Percentiles rank a stretch among this genome's conserved stretches.
Conservation (phyloP, 2,888 invertebrate species). For the Teinopalpus imperialis region DNA sequence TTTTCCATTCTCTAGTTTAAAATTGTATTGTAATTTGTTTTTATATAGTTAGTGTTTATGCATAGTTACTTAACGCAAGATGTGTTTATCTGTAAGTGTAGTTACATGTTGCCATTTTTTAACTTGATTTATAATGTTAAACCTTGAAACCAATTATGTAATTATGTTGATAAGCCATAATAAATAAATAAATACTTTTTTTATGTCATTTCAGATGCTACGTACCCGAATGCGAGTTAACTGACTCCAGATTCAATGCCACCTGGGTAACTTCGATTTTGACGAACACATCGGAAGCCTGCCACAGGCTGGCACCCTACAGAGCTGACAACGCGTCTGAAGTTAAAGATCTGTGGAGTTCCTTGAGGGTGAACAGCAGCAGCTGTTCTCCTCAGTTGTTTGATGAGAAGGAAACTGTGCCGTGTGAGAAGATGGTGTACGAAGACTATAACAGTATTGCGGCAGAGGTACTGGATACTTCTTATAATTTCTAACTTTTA, state of each 20-base stretch:
- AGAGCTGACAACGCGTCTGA: slow-evolving; percentile 21
- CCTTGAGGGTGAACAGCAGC: slow-evolving; percentile 15
- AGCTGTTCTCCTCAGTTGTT: slow-evolving; percentile 64
- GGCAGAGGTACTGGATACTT: no score
- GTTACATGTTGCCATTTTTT: no score
- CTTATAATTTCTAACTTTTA: no score
- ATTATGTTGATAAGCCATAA: no score
- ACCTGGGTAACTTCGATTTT: slow-evolving; percentile 73
- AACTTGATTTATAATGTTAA: no score
- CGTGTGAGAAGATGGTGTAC: slow-evolving; percentile 81
- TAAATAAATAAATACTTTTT: no score
- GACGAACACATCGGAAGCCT: slow-evolving; percentile 58
- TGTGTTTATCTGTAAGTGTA: no score
- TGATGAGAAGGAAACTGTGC: slow-evolving; percentile 45
- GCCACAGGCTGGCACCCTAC: slow-evolving; percentile 51
- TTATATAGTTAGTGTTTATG: no score
- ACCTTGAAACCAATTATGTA: no score
- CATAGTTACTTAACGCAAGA: no score
- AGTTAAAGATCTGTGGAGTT: slow-evolving; percentile 6
- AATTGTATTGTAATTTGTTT: no score
- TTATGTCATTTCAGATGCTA: slow-evolving; percentile 60
- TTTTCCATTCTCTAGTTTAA: no score
- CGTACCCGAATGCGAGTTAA: slow-evolving; percentile 61
- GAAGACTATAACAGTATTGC: slow-evolving; percentile 83
- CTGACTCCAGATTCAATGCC: slow-evolving; percentile 49